These are phyloP conservation scores for Papilio protenor DNA, from an alignment of 2,888 invertebrate genomes.

Conservation along the genomic window DNA sequence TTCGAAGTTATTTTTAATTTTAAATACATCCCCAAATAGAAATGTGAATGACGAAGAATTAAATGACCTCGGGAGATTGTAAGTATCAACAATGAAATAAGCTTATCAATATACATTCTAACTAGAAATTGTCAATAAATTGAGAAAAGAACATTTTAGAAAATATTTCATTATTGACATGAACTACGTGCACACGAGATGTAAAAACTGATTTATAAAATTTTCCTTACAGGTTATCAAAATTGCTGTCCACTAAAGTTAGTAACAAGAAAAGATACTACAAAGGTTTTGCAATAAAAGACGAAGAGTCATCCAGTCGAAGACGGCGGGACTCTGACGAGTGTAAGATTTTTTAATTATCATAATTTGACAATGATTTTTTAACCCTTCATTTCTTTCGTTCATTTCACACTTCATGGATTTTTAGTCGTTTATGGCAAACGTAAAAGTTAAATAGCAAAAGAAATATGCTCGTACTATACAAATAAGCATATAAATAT, in stretches of 20 bases:
- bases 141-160: background rate
- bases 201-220: background rate
- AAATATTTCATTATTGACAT: background rate
- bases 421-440: constrained; percentile 27
- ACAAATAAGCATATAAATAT: too few species aligned
- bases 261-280: constrained; percentile 7
- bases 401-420: too few species aligned
- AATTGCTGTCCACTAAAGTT: constrained; percentile 12
- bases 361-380: background rate
- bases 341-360: constrained; percentile 23
- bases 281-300: constrained; percentile 23
- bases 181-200: background rate
- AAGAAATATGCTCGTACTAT: too few species aligned
- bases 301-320: constrained; percentile 7
- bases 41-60: constrained; percentile 13
- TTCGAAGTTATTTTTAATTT: constrained; percentile 38
- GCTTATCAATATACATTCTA: background rate
- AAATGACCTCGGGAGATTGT: constrained; percentile 11
- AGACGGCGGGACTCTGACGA: constrained; percentile 26
- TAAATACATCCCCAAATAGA: background rate
- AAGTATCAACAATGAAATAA: constrained; percentile 1
- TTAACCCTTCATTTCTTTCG: too few species aligned
- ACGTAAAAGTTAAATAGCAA: background rate
- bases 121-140: background rate
- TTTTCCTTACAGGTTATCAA: constrained; percentile 13